A percentile compares a stretch with the other conserved stretches of the same genome.
phyloP scores from a whole-genome alignment of 2,888 invertebrate genomes.

The Drosophila paramelanica region DNA sequence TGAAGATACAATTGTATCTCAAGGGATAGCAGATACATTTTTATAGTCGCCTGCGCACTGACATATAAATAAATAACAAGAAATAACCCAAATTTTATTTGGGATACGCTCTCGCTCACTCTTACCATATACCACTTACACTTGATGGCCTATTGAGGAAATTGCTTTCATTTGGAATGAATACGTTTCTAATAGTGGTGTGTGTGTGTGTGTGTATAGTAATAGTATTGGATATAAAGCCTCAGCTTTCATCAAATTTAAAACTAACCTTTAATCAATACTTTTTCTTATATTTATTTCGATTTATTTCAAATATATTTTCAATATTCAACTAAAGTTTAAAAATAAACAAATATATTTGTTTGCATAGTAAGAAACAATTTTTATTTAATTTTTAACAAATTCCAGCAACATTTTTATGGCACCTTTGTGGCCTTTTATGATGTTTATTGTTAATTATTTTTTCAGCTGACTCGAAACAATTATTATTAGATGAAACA shows the following conservation, averaged over 20 bases:
- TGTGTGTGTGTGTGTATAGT: neutral
- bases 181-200: conserved; percentile 1
- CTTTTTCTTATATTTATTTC: neutral
- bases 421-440: neutral
- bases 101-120: neutral
- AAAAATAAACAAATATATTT: too few species aligned
- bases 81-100: conserved; percentile 4
- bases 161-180: conserved; percentile 36
- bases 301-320: neutral
- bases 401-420: neutral
- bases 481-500: conserved; percentile 30
- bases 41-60: conserved; percentile 24
- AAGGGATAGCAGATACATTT: conserved; percentile 40
- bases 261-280: neutral
- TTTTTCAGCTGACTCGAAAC: conserved; percentile 1
- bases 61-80: conserved; percentile 19
- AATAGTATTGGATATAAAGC: neutral
- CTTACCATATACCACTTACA: conserved; percentile 13
- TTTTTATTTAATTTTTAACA: neutral
- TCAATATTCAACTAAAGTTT: too few species aligned
- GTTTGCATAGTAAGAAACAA: neutral
- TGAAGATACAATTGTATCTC: conserved; percentile 57
- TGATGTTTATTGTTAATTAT: neutral
- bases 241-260: neutral
- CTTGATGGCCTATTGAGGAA: conserved; percentile 38